Conservation (phyloP, 2,113 vertebrate species). For the Salminus brasiliensis region DNA sequence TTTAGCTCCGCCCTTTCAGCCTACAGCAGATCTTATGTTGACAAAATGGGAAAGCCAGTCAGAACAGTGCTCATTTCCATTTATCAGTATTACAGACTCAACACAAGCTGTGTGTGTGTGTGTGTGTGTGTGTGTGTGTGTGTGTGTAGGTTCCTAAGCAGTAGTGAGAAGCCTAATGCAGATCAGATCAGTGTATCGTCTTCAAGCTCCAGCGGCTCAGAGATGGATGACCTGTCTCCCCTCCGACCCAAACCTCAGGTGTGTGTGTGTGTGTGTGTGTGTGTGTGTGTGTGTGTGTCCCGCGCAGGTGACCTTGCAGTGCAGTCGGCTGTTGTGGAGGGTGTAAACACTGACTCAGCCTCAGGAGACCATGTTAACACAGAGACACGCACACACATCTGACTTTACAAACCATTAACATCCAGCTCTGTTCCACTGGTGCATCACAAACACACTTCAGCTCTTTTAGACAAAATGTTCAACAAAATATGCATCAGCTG, state of each 20-base stretch:
- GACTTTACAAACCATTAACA: not conserved
- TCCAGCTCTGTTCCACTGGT: not conserved
- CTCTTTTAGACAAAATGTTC: too few relatives aligned
- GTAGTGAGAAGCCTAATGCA: constrained; percentile 66
- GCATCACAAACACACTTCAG: too few relatives aligned
- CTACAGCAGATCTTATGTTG: too few relatives aligned
- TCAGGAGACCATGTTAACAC: not conserved
- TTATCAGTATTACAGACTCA: too few relatives aligned
- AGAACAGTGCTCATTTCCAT: too few relatives aligned
- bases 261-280: not conserved
- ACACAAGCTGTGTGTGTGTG: not conserved
- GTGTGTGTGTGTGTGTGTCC: not conserved
- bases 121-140: too few relatives aligned
- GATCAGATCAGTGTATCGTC: constrained; percentile 79
- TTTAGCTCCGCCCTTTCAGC: not conserved
- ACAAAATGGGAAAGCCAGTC: too few relatives aligned
- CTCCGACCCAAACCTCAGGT: constrained; percentile 70
- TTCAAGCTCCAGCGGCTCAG: constrained; percentile 75
- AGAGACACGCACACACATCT: too few relatives aligned
- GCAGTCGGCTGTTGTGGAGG: not conserved
- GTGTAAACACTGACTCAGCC: not conserved
- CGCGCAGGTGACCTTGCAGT: too few relatives aligned
- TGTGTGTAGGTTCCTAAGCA: constrained; percentile 67
- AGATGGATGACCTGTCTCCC: constrained; percentile 72
- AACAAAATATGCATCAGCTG: too few relatives aligned